Evolutionary conservation across 2,113 vertebrate species (phyloP), one percentile per base, ranked within the genome.

Genomic region (Mastomys coucha): DNA sequence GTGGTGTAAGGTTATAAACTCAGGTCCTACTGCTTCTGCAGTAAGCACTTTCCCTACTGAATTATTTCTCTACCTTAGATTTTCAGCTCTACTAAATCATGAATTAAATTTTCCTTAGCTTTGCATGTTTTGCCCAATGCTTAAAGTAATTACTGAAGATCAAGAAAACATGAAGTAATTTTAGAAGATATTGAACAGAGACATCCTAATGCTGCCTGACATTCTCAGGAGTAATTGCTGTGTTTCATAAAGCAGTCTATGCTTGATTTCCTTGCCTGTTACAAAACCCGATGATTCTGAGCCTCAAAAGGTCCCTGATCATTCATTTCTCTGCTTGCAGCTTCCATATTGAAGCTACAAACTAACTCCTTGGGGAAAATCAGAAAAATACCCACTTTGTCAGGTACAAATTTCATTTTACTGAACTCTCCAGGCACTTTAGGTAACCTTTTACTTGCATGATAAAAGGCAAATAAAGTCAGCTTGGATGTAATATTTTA

Each of bases 141-240:
- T 95, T 77, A 82, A 93, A 82, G 14, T 76, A 95, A 91, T 82
- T 90, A 72, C 69, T 58, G 33, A 70, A 80, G 53, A 60, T 65
- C 5, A 90, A 65, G 51, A 76, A 90, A 80, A 67, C 4, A 60
- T 65, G 13, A 28, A 95, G 20, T 17, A 42, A 76, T 93, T 89
- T 95, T 73, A 78, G 36, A 96, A 22, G 14, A 81, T 67, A 28
- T 49, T 53, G 31, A 89, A 96, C 10, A 20, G 36, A 91, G 49
- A 80, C 16, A 49, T 56, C 70, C 90, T 80, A 42, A 89, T 7
- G 2, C 0, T 75, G 45, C 8, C 4, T 89, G 5, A 75, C 65
- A 73, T 39, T 72, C 58, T 78, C 24, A 58, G 11, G 17, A 92
- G 69, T 5, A 49, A 56, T 88, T 93, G 36, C 49, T 70, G 92